phyloP scores from a whole-genome alignment of 2,797 vertebrate genomes.

The Dermochelys coriacea region DNA sequence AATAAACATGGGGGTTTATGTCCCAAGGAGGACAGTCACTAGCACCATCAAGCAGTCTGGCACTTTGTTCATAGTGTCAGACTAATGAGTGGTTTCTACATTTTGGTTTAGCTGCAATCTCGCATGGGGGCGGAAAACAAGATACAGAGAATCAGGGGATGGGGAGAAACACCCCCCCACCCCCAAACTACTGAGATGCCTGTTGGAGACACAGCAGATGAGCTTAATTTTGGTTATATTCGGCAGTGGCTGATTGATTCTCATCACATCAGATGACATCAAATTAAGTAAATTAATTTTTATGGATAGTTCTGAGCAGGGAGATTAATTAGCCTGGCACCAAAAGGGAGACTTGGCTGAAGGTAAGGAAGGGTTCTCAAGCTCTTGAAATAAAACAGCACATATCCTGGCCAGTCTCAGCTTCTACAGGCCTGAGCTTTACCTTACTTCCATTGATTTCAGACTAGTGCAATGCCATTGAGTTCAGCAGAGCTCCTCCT shows the following conservation, averaged over 20 bases:
- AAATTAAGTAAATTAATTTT: neutral
- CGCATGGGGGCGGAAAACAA: neutral
- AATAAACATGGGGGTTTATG: neutral
- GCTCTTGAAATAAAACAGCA: neutral
- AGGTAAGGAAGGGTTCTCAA: neutral
- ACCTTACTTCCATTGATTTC: neutral
- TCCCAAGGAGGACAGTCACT: neutral
- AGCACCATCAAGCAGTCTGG: neutral
- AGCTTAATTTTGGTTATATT: neutral
- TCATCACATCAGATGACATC: neutral
- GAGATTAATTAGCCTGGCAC: neutral
- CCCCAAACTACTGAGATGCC: neutral
- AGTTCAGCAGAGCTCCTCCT: neutral
- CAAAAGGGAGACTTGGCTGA: neutral
- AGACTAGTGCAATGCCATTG: rapidly evolving
- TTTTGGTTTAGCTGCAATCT: neutral
- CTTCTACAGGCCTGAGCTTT: neutral
- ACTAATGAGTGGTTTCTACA: neutral
- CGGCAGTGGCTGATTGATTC: neutral
- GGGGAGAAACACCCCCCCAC: neutral
- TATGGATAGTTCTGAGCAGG: neutral
- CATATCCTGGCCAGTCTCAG: neutral
- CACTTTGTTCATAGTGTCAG: neutral
- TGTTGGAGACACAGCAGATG: neutral
- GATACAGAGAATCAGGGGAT: neutral